Evolutionary conservation across 2,888 invertebrate genomes (phyloP), one percentile per base, ranked within the genome.

Genomic region (Gymnoscelis rufifasciata): DNA sequence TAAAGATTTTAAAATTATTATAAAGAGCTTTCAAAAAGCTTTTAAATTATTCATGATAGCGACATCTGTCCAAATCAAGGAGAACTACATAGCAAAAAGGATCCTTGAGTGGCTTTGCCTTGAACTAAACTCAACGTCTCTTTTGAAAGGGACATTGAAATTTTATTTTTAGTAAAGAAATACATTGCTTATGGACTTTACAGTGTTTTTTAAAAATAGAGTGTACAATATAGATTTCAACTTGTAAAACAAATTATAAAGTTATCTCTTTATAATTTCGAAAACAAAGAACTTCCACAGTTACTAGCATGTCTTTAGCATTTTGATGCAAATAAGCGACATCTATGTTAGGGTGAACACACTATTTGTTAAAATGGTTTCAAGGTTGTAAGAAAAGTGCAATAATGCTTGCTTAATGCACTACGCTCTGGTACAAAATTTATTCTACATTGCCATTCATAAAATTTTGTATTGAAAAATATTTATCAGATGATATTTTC

Each of bases 301-400:
- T n/a, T n/a, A n/a, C n/a, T n/a, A n/a, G n/a, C n/a, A n/a, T n/a
- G n/a, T n/a, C n/a, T n/a, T n/a, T n/a, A n/a, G n/a, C n/a, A n/a
- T n/a, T n/a, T n/a, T n/a, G n/a, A n/a, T 11, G 39, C 7, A 36
- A 42, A 19, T 10, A 51, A 66, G 48, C 73, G 82, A 78, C 83
- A 82, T 83, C 83, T 84, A n/a, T 66, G 50, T 42, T 31, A 64
- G 78, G 83, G 83, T 53, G 53, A 24, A 38, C 1, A 57, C 59
- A 81, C 64, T 73, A 55, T 56, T 44, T 49, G 24, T 36, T 13
- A 47, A 48, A 58, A 67, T 51, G 64, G 62, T 62, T 66, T 51
- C 43, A 19, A 3, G 19, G 19, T 5, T n/a, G n/a, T n/a, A n/a
- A 19, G 19, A 5, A 47, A 43, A 59, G 43, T 76, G 78, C 74